phyloP scores from a whole-genome alignment of 2,797 vertebrate species.

The Pristis pectinata region DNA sequence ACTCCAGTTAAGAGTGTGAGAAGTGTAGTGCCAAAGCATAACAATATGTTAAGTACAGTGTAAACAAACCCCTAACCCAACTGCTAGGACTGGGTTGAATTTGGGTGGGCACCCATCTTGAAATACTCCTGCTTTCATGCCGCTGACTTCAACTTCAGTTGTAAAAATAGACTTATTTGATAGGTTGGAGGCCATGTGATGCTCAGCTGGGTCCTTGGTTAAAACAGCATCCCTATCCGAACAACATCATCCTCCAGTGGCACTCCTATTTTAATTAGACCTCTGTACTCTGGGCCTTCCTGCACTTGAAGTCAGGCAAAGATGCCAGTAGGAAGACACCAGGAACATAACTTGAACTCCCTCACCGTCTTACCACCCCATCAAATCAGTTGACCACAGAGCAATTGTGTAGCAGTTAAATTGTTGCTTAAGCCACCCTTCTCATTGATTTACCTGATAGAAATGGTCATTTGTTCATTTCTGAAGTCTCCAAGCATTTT shows the following conservation, averaged over 20 bases:
- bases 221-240: neutral
- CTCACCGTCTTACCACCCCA: neutral
- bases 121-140: too few relatives aligned
- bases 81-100: neutral
- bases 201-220: neutral
- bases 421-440: too few relatives aligned
- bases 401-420: neutral
- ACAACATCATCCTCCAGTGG: neutral
- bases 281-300: neutral
- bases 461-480: constrained; percentile 13
- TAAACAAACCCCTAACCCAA: neutral
- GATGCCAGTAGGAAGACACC: neutral
- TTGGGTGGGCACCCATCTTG: neutral
- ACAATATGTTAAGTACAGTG: neutral
- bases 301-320: neutral
- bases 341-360: neutral
- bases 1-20: too few relatives aligned
- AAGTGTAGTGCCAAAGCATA: neutral
- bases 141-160: neutral
- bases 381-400: neutral
- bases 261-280: neutral
- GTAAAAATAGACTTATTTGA: neutral
- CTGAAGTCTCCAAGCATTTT: constrained; percentile 37
- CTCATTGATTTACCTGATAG: constrained; percentile 21
- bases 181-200: neutral